These are phyloP conservation scores for human DNA, from an alignment of 2,113 vertebrate genomes.

Conservation along the genomic window DNA sequence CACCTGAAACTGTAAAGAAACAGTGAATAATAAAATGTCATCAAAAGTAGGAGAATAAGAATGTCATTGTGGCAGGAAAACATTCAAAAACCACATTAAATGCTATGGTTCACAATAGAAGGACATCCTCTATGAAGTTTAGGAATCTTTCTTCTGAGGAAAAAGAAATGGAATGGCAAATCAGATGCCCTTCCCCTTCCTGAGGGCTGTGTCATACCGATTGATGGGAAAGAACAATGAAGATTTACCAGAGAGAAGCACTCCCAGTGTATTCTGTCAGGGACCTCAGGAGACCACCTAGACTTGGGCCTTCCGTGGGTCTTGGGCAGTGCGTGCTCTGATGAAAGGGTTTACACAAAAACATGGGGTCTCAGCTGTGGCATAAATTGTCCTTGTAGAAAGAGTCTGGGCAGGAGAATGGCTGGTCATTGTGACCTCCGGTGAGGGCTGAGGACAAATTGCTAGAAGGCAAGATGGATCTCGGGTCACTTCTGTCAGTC, in stretches of 20 bases:
- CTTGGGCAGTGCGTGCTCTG: neutral
- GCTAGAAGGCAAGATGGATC: neutral
- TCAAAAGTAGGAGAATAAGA: neutral
- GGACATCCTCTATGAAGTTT: neutral
- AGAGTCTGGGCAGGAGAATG: neutral
- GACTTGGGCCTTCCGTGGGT: neutral
- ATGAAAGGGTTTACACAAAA: neutral
- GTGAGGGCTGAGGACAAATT: neutral
- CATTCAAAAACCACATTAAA: neutral
- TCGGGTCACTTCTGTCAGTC: neutral
- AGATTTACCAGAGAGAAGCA: neutral
- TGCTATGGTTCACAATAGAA: neutral
- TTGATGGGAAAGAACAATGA: no score
- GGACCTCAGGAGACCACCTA: neutral
- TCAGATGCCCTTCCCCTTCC: neutral
- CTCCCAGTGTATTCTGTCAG: neutral
- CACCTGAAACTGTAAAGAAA: neutral
- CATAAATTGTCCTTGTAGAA: neutral
- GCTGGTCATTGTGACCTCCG: neutral
- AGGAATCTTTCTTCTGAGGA: neutral
- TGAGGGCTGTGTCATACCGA: neutral
- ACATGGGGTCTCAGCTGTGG: fast-evolving
- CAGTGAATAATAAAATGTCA: neutral
- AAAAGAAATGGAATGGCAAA: neutral
- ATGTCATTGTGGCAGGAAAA: neutral